phyloP scores from a whole-genome alignment of 2,888 invertebrate species.

The Drymonia ruficornis region DNA sequence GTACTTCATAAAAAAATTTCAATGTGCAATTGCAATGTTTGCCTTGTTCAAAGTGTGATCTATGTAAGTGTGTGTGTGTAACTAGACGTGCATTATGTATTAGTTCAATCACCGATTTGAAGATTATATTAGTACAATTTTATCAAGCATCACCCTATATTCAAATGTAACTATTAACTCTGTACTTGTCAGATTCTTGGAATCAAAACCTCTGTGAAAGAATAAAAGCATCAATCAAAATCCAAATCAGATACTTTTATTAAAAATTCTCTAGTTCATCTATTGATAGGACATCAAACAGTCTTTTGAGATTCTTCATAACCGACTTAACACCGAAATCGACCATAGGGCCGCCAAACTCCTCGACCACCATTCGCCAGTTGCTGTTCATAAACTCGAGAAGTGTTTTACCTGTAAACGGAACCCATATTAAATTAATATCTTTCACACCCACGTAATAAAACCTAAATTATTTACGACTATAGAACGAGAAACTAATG shows the following conservation, averaged over 20 bases:
- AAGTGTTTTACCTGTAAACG: slow-evolving; percentile 51
- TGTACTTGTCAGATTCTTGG: too few relatives aligned
- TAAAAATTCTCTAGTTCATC: slow-evolving; percentile 34
- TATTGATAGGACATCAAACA: slow-evolving; percentile 51
- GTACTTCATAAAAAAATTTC: too few relatives aligned
- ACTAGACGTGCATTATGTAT: too few relatives aligned
- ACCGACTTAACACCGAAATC: slow-evolving; percentile 52
- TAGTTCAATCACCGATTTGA: too few relatives aligned
- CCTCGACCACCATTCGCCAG: slow-evolving; percentile 63
- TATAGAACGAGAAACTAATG: too few relatives aligned
- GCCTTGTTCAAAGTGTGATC: too few relatives aligned
- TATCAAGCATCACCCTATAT: too few relatives aligned
- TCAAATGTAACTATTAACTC: too few relatives aligned
- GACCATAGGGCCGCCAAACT: slow-evolving; percentile 65
- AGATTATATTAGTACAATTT: too few relatives aligned
- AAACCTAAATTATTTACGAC: too few relatives aligned
- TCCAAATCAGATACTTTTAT: background rate
- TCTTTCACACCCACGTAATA: background rate
- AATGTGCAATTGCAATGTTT: too few relatives aligned
- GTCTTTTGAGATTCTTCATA: slow-evolving; percentile 47
- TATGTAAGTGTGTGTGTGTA: too few relatives aligned
- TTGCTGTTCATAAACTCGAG: slow-evolving; percentile 64
- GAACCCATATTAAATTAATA: slow-evolving; percentile 2
- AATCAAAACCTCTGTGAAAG: background rate
- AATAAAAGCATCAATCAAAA: background rate